Evolutionary conservation across 2,797 vertebrate species (phyloP).

Genomic region (Heliangelus exortis): DNA sequence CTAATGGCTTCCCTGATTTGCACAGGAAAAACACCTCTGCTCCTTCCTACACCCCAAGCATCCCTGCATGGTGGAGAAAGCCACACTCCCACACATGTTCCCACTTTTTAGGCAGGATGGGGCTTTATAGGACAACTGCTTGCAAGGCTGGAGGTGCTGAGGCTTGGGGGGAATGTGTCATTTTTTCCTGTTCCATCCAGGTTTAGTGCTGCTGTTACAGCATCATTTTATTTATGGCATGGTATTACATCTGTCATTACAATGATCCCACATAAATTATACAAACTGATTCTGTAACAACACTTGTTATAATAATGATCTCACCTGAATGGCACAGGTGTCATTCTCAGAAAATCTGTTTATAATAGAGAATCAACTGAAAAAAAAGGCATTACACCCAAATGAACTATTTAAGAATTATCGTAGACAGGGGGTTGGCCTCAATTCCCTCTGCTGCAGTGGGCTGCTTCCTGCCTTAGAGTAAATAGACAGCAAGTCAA

Average conservation of each 20-base stretch:
- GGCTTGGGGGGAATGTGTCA: not conserved
- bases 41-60: not conserved
- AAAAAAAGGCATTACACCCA: slow-evolving; percentile 57
- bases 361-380: slow-evolving; percentile 39
- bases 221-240: slow-evolving; percentile 34
- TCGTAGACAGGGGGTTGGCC: slow-evolving; percentile 20
- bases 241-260: not conserved
- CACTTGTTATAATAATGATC: slow-evolving; percentile 50
- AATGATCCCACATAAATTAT: slow-evolving; percentile 47
- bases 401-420: slow-evolving; percentile 53
- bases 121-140: not conserved
- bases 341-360: slow-evolving; percentile 64
- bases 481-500: not conserved
- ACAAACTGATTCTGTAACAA: not conserved
- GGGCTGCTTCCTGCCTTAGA: not conserved
- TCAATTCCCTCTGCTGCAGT: not conserved
- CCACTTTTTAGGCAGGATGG: not conserved
- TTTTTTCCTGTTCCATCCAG: not conserved
- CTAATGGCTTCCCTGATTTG: not conserved
- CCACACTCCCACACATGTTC: not conserved
- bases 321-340: slow-evolving; percentile 31
- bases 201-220: not conserved
- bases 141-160: rapidly evolving
- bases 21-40: not conserved
- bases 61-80: not conserved